Percentiles rank a stretch among this genome's conserved stretches.
These are phyloP conservation scores for Heteronetta atricapilla DNA, from an alignment of 2,113 vertebrate genomes.

Conservation along the genomic window DNA sequence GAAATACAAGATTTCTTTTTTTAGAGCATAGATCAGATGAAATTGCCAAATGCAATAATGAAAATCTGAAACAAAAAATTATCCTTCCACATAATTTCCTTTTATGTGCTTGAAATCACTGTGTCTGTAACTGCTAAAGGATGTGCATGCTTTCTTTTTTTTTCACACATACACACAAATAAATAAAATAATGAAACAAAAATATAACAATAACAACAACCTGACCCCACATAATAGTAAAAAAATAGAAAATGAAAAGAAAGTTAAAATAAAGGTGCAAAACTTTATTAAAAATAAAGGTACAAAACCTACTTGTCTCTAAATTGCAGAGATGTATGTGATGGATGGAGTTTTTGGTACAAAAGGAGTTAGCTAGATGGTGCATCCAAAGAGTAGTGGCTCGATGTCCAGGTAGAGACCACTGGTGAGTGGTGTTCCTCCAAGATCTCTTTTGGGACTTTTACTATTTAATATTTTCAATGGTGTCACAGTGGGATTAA, in stretches of 20 bases:
- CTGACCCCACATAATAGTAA: neutral
- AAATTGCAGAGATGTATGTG: neutral
- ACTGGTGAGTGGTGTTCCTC: neutral
- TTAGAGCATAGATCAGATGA: neutral
- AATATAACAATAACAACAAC: neutral
- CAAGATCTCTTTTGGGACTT: neutral
- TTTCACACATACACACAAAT: neutral
- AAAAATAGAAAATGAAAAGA: neutral
- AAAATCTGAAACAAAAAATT: conserved; percentile 31
- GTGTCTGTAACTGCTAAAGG: neutral
- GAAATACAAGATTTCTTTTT: conserved; percentile 17
- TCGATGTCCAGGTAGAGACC: neutral
- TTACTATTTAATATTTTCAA: neutral
- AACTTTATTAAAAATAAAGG: neutral
- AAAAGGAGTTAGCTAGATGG: neutral
- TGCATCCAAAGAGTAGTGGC: neutral
- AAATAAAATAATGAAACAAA: neutral
- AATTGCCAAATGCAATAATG: conserved; percentile 24
- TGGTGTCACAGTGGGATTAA: neutral
- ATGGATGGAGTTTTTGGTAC: neutral
- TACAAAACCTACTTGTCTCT: neutral
- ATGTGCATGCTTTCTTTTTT: neutral
- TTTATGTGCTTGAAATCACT: conserved; percentile 3
- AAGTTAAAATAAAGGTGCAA: neutral
- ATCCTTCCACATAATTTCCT: neutral